These are phyloP conservation scores for Brachypterus glaber DNA, from an alignment of 2,888 invertebrate genomes.

Conservation along the genomic window DNA sequence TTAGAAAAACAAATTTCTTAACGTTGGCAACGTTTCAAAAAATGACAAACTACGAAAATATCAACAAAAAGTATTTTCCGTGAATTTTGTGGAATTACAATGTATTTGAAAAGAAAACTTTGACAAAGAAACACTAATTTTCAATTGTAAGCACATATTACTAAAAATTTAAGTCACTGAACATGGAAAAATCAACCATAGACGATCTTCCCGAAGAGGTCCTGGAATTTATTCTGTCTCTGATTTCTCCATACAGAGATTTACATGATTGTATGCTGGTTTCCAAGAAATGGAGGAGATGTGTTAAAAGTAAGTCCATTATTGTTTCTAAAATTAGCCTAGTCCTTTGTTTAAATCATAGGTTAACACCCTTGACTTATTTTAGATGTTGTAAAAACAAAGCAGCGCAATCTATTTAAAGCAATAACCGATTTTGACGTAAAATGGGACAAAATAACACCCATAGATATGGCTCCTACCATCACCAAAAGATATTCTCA, in stretches of 20 bases:
- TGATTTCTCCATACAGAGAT: conserved; percentile 85
- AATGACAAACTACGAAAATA: neutral
- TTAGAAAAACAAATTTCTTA: no score
- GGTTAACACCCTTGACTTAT: no score
- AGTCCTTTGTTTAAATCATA: conserved; percentile 17
- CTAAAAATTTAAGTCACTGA: conserved; percentile 3
- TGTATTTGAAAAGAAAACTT: neutral
- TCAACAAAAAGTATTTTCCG: neutral
- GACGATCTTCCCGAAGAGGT: conserved; percentile 87
- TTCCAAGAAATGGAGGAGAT: conserved; percentile 76
- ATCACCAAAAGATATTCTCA: conserved; percentile 90
- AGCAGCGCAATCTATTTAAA: conserved; percentile 62
- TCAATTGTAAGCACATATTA: neutral
- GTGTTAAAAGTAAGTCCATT: conserved; percentile 66
- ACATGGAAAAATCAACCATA: conserved; percentile 31
- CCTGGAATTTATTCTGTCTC: conserved; percentile 80
- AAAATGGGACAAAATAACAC: conserved; percentile 58
- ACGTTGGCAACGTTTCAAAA: neutral
- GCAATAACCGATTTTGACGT: conserved; percentile 68
- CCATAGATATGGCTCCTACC: conserved; percentile 54
- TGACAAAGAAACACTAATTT: neutral
- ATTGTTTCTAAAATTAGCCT: conserved; percentile 21
- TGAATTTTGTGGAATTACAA: neutral
- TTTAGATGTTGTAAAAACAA: conserved; percentile 69
- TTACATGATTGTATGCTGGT: conserved; percentile 78